Evolutionary conservation across 2,797 vertebrate species (phyloP).

Genomic region (Vireo griseus): DNA sequence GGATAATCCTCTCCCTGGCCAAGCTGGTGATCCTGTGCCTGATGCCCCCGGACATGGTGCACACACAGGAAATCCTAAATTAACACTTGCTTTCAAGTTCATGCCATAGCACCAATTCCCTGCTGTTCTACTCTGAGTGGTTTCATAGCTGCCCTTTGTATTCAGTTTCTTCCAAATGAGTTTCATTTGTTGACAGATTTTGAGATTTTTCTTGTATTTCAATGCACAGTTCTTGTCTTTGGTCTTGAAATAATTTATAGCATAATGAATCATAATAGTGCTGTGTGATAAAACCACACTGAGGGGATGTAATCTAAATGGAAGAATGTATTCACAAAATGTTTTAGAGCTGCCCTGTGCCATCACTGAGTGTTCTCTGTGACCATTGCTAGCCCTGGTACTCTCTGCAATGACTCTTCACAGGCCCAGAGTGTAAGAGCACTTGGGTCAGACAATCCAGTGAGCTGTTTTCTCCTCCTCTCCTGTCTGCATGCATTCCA

Average conservation of each 20-base stretch:
- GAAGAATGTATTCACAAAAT: background rate
- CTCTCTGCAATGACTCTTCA: background rate
- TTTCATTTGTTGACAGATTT: slow-evolving; percentile 45
- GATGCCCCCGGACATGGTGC: background rate
- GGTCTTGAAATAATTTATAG: slow-evolving; percentile 34
- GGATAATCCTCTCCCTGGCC: background rate
- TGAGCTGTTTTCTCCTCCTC: background rate
- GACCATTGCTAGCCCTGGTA: background rate
- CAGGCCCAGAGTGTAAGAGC: background rate
- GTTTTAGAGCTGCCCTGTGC: background rate
- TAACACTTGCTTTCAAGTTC: background rate
- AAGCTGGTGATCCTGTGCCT: background rate
- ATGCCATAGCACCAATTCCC: background rate
- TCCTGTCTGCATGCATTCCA: background rate
- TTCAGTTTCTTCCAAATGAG: background rate
- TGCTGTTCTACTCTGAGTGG: background rate
- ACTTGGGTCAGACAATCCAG: fast-evolving
- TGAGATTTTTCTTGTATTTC: slow-evolving; percentile 32
- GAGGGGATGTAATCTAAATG: background rate
- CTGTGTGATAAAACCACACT: background rate
- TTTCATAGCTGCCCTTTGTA: slow-evolving; percentile 23
- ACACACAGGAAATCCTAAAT: background rate
- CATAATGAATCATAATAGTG: background rate
- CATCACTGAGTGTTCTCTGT: background rate
- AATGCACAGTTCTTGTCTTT: background rate